phyloP scores from a whole-genome alignment of 53 echinoderm and acorn worm species.

The Zoroaster sp. region DNA sequence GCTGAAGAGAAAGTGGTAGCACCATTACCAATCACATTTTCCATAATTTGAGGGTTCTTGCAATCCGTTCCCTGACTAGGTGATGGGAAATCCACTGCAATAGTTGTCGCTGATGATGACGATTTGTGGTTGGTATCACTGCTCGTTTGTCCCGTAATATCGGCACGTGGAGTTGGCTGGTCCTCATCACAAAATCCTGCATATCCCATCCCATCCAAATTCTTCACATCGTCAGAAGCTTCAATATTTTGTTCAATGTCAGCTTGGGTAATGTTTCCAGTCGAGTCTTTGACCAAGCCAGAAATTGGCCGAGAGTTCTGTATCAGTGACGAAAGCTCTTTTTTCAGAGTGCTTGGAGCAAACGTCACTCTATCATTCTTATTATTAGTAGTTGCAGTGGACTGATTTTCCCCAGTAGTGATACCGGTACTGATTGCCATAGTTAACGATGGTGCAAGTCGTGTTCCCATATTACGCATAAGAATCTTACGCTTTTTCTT shows the following conservation, averaged over 20 bases:
- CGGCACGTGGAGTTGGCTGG: background rate
- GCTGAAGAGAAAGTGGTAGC: no score
- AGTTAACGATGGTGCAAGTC: background rate
- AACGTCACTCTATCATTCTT: background rate
- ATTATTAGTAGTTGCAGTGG: no score
- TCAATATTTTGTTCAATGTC: background rate
- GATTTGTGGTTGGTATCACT: background rate
- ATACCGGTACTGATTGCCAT: background rate
- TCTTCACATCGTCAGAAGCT: background rate
- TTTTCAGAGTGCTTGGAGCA: background rate
- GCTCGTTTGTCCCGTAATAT: background rate
- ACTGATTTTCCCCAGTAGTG: background rate
- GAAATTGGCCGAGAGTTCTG: background rate
- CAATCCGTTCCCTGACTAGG: background rate
- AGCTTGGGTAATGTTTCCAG: background rate
- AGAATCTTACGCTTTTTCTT: slow-evolving; percentile 18
- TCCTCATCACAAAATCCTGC: background rate
- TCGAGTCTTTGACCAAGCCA: background rate
- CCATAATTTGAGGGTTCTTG: no score
- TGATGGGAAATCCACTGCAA: background rate
- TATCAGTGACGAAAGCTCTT: background rate
- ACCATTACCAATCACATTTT: no score
- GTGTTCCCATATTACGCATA: background rate
- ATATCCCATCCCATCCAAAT: background rate
- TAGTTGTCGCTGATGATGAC: background rate